phyloP scores from a whole-genome alignment of 1,140 invertebrate species.

The Macrotrachela quadricornifera region DNA sequence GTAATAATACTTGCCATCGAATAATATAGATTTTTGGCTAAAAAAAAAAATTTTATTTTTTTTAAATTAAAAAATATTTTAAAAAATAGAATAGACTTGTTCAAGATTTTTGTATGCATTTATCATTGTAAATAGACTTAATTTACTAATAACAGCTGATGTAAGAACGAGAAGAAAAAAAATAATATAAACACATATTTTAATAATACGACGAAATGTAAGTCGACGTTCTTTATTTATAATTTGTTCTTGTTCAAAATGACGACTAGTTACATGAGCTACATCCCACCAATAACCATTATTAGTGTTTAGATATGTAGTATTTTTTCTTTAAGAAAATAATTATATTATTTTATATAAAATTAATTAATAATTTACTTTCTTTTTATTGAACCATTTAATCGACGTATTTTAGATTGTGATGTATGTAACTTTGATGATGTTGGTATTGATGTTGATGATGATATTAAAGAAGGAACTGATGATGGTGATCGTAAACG shows the following conservation, averaged over 20 bases:
- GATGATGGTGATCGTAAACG: too few species aligned
- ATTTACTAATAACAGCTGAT: constrained; percentile 2
- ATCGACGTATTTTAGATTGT: too few species aligned
- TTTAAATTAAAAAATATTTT: neutral
- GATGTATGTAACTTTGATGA: too few species aligned
- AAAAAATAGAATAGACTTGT: neutral
- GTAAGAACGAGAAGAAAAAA: constrained; percentile 5
- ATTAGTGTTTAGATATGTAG: too few species aligned
- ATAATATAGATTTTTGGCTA: constrained; percentile 1
- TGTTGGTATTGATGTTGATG: too few species aligned
- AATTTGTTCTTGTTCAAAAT: constrained; percentile 8
- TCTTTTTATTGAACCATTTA: too few species aligned
- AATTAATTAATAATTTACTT: too few species aligned
- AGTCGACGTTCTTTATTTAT: neutral
- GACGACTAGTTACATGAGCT: constrained; percentile 1
- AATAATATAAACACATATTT: neutral
- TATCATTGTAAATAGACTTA: constrained; percentile 2
- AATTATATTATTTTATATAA: too few species aligned
- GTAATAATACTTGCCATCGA: neutral
- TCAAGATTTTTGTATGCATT: neutral
- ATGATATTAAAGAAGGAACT: too few species aligned
- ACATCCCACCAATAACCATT: constrained; percentile 6
- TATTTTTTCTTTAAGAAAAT: too few species aligned
- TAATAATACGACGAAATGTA: neutral
- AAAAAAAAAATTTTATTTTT: neutral